These are phyloP conservation scores for Mustela nigripes DNA, from an alignment of 2,113 vertebrate species.

Conservation along the genomic window DNA sequence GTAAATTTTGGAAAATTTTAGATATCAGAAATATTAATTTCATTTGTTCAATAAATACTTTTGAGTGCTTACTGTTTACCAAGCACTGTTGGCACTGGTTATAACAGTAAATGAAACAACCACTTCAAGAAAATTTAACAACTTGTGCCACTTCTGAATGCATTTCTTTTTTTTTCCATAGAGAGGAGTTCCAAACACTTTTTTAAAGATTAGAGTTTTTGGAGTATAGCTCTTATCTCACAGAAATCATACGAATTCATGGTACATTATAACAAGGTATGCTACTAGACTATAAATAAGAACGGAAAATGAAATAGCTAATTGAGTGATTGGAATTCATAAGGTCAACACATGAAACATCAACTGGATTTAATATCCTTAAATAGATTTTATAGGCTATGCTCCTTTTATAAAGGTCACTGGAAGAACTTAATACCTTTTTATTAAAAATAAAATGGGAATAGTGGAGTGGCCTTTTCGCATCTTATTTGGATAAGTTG, in stretches of 20 bases:
- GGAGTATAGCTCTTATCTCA: background rate
- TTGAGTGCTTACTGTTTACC: background rate
- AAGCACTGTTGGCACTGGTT: background rate
- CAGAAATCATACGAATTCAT: slow-evolving; percentile 7
- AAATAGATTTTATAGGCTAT: slow-evolving; percentile 67
- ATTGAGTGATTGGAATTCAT: slow-evolving; percentile 63
- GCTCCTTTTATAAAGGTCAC: slow-evolving; percentile 70
- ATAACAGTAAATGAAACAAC: background rate
- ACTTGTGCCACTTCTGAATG: background rate
- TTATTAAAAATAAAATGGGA: slow-evolving; percentile 66
- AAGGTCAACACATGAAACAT: slow-evolving; percentile 58
- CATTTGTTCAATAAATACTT: slow-evolving; percentile 17
- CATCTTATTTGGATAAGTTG: slow-evolving; percentile 55
- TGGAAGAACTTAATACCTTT: slow-evolving; percentile 69
- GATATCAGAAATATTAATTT: background rate
- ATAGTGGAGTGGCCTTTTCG: slow-evolving; percentile 65
- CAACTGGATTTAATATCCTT: slow-evolving; percentile 53
- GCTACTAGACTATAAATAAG: slow-evolving; percentile 21
- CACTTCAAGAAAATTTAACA: background rate
- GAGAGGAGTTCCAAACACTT: background rate
- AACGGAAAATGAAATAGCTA: slow-evolving; percentile 34
- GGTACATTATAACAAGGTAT: background rate
- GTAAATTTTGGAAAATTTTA: background rate
- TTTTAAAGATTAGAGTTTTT: slow-evolving; percentile 4
- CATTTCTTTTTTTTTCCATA: background rate